Conservation (phyloP, 64 coral and sea anemone genomes). For the Astreopora myriophthalma region DNA sequence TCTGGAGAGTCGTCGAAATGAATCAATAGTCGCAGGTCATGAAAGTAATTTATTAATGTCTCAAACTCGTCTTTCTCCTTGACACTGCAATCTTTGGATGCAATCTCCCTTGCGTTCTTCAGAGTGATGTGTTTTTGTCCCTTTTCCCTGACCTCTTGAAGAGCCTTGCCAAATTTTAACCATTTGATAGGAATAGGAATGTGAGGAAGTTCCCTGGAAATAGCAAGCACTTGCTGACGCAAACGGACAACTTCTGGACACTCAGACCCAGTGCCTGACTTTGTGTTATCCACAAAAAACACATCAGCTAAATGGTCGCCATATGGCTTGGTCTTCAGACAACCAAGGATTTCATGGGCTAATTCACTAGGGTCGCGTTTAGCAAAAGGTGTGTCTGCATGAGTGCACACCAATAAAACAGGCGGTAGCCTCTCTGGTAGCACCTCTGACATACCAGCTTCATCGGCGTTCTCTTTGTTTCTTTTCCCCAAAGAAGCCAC, state of each 20-base stretch:
- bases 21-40: background rate
- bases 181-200: constrained; percentile 1
- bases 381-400: background rate
- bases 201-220: no score
- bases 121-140: background rate
- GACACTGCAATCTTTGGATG: background rate
- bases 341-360: background rate
- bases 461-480: no score
- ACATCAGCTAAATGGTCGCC: background rate
- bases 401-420: background rate
- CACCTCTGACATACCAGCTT: background rate
- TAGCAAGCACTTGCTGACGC: background rate
- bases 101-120: background rate
- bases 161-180: background rate
- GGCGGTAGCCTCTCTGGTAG: background rate
- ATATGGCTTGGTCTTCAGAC: background rate
- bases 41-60: constrained; percentile 8
- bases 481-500: no score
- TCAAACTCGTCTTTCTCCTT: background rate
- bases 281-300: constrained; percentile 3
- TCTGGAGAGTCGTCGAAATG: no score
- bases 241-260: background rate
- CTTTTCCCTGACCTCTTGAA: background rate
- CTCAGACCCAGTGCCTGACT: background rate
- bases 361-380: background rate